These are phyloP conservation scores for Watsonalla binaria DNA, from an alignment of 2,888 invertebrate species.

Conservation along the genomic window DNA sequence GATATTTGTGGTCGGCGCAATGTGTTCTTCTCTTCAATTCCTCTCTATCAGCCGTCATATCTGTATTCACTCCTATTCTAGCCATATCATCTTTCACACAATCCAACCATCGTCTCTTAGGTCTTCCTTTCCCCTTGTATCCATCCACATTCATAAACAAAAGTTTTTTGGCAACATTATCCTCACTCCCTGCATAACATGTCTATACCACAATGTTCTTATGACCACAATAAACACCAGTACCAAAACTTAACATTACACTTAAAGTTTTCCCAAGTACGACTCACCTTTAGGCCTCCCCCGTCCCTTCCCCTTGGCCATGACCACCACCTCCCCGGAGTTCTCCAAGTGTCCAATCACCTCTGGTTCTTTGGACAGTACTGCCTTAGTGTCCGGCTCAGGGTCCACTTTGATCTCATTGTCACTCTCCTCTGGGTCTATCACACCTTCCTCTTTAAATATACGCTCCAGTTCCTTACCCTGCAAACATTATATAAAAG, in stretches of 20 bases:
- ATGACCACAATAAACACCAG: too few relatives aligned
- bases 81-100: too few relatives aligned
- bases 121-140: too few relatives aligned
- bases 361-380: conserved; percentile 58
- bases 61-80: too few relatives aligned
- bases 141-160: too few relatives aligned
- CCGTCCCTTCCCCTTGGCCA: conserved; percentile 77
- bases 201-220: too few relatives aligned
- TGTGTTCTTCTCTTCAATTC: too few relatives aligned
- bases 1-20: too few relatives aligned
- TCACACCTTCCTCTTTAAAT: conserved; percentile 84
- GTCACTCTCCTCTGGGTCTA: conserved; percentile 79
- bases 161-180: too few relatives aligned
- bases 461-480: conserved; percentile 87
- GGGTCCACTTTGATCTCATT: conserved; percentile 38
- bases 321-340: conserved; percentile 81
- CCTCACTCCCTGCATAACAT: too few relatives aligned
- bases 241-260: neutral
- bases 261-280: neutral
- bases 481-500: conserved; percentile 39
- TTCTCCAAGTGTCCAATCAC: conserved; percentile 84
- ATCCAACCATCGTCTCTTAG: too few relatives aligned
- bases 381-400: conserved; percentile 15
- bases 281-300: conserved; percentile 72
- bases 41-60: too few relatives aligned